A percentile compares a stretch with the other conserved stretches of the same genome.
Evolutionary conservation across 2,113 vertebrate species (phyloP).

Genomic region (Nettapus auritus): DNA sequence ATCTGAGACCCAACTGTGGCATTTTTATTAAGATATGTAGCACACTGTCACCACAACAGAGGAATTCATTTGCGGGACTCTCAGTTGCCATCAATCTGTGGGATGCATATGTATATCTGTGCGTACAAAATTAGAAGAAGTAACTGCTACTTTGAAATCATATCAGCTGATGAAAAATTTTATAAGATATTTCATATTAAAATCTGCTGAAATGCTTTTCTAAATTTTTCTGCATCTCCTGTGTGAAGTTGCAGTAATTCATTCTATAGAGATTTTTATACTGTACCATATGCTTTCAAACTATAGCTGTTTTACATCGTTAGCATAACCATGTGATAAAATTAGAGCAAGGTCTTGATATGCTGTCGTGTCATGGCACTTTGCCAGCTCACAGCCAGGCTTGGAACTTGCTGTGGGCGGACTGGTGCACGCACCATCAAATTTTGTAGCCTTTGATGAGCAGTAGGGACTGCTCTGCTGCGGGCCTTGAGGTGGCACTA

Average conservation of each 20-base stretch:
- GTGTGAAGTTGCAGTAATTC: not conserved
- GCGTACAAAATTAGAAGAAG: not conserved
- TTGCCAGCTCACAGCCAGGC: constrained; percentile 12
- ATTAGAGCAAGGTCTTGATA: constrained; percentile 37
- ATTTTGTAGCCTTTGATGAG: not conserved
- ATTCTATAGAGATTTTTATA: constrained; percentile 22
- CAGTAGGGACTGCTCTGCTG: not conserved
- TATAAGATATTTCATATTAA: constrained; percentile 1
- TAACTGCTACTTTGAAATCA: not conserved
- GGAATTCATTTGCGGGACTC: not conserved
- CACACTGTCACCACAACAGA: not conserved
- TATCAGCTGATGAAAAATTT: not conserved
- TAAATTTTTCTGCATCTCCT: not conserved
- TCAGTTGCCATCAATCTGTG: not conserved
- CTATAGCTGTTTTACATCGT: constrained; percentile 1
- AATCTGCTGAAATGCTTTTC: constrained; percentile 11
- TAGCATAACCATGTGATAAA: constrained; percentile 41
- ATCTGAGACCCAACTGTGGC: not conserved
- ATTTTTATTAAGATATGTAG: not conserved
- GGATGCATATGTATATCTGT: not conserved
- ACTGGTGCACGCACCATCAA: not conserved
- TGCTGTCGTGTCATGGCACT: not conserved
- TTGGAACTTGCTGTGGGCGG: constrained; percentile 1
- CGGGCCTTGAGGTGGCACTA: not conserved
- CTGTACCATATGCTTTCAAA: constrained; percentile 49